These are phyloP conservation scores for Amphipoea lucens DNA, from an alignment of 2,888 invertebrate species.

Conservation along the genomic window DNA sequence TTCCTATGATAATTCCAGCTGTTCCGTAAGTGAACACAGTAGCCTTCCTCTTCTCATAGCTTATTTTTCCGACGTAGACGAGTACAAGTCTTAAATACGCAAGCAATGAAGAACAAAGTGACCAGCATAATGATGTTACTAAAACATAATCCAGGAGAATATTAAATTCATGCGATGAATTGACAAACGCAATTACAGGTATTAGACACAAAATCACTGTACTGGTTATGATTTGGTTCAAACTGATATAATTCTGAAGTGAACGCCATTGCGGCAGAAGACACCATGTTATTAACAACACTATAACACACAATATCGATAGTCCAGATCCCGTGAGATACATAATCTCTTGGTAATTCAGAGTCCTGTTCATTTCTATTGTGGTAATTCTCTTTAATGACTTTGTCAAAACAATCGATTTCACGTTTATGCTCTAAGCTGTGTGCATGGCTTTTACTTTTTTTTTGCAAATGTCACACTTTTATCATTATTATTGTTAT, in stretches of 20 bases:
- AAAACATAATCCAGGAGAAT: slow-evolving; percentile 15
- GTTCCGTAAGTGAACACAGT: slow-evolving; percentile 39
- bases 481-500: neutral
- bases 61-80: slow-evolving; percentile 44
- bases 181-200: neutral
- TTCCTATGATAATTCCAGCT: neutral
- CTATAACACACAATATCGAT: slow-evolving; percentile 42
- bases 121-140: slow-evolving; percentile 42
- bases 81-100: slow-evolving; percentile 59
- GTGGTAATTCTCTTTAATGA: neutral
- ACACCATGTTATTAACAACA: slow-evolving; percentile 47
- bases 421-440: too few species aligned
- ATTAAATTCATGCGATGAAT: accelerated
- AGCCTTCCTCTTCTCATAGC: slow-evolving; percentile 48
- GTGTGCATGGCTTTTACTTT: neutral
- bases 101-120: slow-evolving; percentile 47
- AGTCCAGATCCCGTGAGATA: slow-evolving; percentile 22
- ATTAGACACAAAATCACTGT: slow-evolving; percentile 3
- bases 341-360: slow-evolving; percentile 12
- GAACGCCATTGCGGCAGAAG: slow-evolving; percentile 48
- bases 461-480: slow-evolving; percentile 11
- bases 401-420: neutral
- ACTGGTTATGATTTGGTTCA: slow-evolving; percentile 45
- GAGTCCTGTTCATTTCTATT: neutral
- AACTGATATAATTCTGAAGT: slow-evolving; percentile 46